Evolutionary conservation across 2,888 invertebrate species (phyloP).

Genomic region (Agrochola circellaris): DNA sequence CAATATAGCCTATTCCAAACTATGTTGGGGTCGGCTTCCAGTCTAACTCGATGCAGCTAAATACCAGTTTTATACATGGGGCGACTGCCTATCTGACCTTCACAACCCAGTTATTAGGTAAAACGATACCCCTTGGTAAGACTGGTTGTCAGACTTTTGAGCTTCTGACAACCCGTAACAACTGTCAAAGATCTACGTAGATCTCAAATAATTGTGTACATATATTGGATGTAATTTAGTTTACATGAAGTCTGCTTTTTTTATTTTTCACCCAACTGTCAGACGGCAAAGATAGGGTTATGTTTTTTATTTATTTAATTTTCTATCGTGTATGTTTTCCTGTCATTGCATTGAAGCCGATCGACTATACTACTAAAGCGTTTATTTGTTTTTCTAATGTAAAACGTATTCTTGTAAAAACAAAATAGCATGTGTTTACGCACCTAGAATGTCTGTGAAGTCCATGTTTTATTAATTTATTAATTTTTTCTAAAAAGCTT

Average conservation of each 20-base stretch:
- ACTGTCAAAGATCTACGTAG: no score
- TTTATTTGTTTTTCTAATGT: neutral
- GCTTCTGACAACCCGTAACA: no score
- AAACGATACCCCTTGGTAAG: no score
- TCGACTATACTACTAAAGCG: neutral
- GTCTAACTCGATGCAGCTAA: no score
- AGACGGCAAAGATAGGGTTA: neutral
- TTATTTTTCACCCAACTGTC: neutral
- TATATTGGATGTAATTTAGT: neutral
- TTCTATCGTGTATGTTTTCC: neutral
- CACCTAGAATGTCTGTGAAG: neutral
- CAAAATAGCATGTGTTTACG: constrained; percentile 3
- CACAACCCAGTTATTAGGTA: no score
- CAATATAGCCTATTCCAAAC: no score
- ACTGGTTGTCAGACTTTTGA: no score
- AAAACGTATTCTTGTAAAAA: neutral
- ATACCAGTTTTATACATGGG: no score
- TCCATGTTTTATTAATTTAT: neutral
- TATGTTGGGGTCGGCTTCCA: no score
- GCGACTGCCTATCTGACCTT: no score
- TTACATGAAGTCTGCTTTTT: neutral
- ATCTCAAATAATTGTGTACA: no score
- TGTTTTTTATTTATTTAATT: neutral
- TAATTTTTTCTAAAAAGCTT: neutral
- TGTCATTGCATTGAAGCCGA: neutral